Conservation (phyloP, 2,888 invertebrate genomes). For the Synergus laeviventris region DNA sequence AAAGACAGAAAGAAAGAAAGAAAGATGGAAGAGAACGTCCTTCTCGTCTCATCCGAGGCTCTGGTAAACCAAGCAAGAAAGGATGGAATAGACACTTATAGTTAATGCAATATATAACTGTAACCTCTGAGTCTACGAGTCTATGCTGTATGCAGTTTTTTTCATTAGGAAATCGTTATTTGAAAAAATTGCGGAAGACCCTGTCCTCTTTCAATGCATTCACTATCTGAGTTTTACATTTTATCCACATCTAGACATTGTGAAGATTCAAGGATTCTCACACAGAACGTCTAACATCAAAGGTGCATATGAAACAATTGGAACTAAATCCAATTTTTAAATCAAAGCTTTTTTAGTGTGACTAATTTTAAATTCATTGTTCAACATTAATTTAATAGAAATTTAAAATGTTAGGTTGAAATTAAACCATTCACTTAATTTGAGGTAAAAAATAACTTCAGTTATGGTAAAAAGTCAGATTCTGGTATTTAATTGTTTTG, state of each 20-base stretch:
- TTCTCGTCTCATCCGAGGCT: conserved; percentile 12
- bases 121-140: not conserved
- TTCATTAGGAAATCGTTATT: not conserved
- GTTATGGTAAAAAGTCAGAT: too few species aligned
- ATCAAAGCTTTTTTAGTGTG: too few species aligned
- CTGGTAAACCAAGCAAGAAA: conserved; percentile 6
- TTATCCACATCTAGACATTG: too few species aligned
- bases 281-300: not conserved
- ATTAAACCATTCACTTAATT: too few species aligned
- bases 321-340: too few species aligned
- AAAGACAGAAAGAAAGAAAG: conserved; percentile 37
- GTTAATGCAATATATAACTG: conserved; percentile 27
- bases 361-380: too few species aligned
- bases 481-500: not conserved
- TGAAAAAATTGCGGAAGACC: not conserved
- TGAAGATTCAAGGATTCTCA: not conserved
- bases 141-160: not conserved
- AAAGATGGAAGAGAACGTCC: conserved; percentile 43
- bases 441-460: too few species aligned
- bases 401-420: too few species aligned
- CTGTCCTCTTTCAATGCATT: conserved; percentile 13
- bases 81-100: conserved; percentile 4
- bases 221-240: not conserved
- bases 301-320: not conserved
- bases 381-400: too few species aligned